A percentile compares a stretch with the other conserved stretches of the same genome.
Evolutionary conservation across 2,888 invertebrate genomes (phyloP).

Genomic region (Eutolmus rufibarbis): DNA sequence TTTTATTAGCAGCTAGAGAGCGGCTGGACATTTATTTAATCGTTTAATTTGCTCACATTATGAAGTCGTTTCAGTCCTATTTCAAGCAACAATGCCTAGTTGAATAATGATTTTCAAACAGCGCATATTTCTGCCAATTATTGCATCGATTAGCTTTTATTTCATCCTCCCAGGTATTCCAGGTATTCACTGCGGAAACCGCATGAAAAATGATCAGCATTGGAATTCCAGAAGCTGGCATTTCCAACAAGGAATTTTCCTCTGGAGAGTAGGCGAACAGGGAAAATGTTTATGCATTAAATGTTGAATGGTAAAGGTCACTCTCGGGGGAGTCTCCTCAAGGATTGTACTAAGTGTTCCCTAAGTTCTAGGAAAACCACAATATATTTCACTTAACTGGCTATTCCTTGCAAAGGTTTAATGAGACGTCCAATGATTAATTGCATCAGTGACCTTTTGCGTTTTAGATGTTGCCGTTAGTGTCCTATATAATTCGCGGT

Average conservation of each 20-base stretch:
- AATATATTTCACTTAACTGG: conserved; percentile 9
- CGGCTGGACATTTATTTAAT: background rate
- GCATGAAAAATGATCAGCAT: background rate
- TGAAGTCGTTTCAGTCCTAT: background rate
- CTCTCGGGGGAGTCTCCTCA: background rate
- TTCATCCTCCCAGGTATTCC: background rate
- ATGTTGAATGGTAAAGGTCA: background rate
- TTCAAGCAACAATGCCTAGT: background rate
- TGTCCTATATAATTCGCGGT: background rate
- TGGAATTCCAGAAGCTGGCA: background rate
- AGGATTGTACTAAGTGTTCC: background rate
- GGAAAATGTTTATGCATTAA: background rate
- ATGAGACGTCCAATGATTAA: background rate
- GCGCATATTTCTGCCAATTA: background rate
- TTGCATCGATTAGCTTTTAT: background rate
- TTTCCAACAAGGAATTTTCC: background rate
- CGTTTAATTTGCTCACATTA: background rate
- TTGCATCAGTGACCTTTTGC: background rate
- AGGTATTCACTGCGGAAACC: background rate
- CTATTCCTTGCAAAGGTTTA: background rate
- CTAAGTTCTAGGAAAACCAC: background rate
- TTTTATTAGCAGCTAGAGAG: background rate
- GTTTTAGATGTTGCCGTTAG: background rate
- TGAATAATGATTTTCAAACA: background rate
- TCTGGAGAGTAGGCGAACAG: background rate